Evolutionary conservation across 2,797 vertebrate species (phyloP), one percentile per base, ranked within the genome.

Genomic region (Malacoraja senta): DNA sequence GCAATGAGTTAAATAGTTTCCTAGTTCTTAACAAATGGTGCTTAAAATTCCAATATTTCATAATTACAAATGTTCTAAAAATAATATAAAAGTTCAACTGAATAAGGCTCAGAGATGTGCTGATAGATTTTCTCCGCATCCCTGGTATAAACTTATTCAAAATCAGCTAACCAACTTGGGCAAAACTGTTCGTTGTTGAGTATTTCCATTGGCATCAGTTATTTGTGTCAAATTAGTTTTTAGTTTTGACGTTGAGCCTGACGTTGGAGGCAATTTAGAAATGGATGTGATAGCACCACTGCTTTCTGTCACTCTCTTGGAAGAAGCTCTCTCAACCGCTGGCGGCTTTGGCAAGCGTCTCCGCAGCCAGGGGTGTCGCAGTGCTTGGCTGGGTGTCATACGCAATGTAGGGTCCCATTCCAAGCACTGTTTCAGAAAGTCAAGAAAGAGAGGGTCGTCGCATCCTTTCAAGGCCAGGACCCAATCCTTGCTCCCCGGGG

Each of bases 201-300:
- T 98, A 98, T 99, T 99, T 94, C 99, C 99, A 93, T 99, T 99
- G 96, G 99, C 98, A 94, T 99, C 99, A 0, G 99, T 99, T 95
- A 99, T 98, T 93, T 98, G 98, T 77, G 98, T 97, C 96, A 99
- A 95, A 96, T 99, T 99, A 98, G 98, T 99, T 96, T 98, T 98
- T 95, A 98, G 96, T 97, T 99, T 99, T 96, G 98, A 97, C 94
- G 98, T 97, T 93, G 98, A 98, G 94, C 97, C 97, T 94, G 98
- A 98, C 96, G 98, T 96, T 58, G 97, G 96, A 97, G 98, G 97
- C 96, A 99, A 98, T 96, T 99, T 99, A 96, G 99, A 98, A 96
- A 99, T 97, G n/a, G 98, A 98, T 71, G 97, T 98, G 96, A 98
- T 97, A 97, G 97, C 96, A 96, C 97, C 97, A 95, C 97, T 96